Evolutionary conservation across 2,797 vertebrate genomes (phyloP), one percentile per base, ranked within the genome.

Genomic region (Hippopotamyrus pictus): DNA sequence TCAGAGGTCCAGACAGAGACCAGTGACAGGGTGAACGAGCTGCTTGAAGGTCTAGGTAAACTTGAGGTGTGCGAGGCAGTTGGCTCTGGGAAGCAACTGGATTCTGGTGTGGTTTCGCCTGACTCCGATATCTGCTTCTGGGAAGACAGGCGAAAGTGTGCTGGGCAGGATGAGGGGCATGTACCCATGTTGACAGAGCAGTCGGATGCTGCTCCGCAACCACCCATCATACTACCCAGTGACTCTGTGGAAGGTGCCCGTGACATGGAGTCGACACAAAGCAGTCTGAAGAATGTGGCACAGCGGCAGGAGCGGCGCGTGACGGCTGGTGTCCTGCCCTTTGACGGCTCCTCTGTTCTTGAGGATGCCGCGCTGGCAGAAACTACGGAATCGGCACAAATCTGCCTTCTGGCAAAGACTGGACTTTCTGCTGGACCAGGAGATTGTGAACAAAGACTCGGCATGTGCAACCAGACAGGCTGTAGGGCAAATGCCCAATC

Each of bases 1-100:
- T 95, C 95, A 0, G 96, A 95, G 91, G 96, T 91, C 2, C 96
- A 96, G 37, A 96, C 96, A 0, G 96, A 96, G 88, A 95, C 96
- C 69, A 96, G 93, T 0, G 96, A 96, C 0, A 92, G 94, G 57
- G 94, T 96, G 3, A 93, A 92, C 88, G 95, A 96, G 89, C 94
- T 96, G 37, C 95, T 96, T 0, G 94, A 96, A n/a, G 95, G 94
- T 84, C 86, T 96, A 91, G 94, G 95, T 79, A 96, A 96, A 83
- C 94, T 96, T 3, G 90, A 92, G 53, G 89, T 90, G 29, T 50
- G 51, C 0, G 94, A 95, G 82, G 33, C 90, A 88, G 89, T 22
- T 22, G 3, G 12, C 11, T 25, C 37, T 65, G 41, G 8, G 5
- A 90, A 92, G 17, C 95, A 96, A 2, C 92, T 95, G 0, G 95